Evolutionary conservation across 2,888 invertebrate species (phyloP).

Genomic region (Lycaena phlaeas): DNA sequence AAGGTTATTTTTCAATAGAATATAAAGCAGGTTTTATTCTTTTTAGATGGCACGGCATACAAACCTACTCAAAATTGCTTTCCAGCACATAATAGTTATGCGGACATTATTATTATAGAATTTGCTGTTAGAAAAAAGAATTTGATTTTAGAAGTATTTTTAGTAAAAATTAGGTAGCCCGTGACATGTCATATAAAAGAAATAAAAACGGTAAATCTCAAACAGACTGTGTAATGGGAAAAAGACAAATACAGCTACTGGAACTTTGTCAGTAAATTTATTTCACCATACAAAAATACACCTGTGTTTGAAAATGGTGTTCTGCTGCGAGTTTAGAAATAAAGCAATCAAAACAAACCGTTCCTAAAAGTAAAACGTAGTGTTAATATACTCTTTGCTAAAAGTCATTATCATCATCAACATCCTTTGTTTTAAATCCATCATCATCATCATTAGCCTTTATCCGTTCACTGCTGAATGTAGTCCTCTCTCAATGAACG

Average conservation of each 20-base stretch:
- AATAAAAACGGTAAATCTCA: background rate
- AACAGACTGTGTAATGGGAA: background rate
- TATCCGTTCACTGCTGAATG: no score
- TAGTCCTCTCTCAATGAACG: no score
- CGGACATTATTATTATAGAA: no score
- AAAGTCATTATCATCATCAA: no score
- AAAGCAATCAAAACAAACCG: background rate
- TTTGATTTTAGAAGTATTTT: no score
- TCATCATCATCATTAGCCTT: no score
- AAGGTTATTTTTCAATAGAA: constrained; percentile 63
- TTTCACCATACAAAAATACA: constrained; percentile 3
- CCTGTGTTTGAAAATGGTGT: constrained; percentile 4
- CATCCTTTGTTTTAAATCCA: no score
- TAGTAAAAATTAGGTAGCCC: no score
- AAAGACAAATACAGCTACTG: constrained; percentile 3
- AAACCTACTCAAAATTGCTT: constrained; percentile 24
- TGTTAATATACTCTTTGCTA: no score
- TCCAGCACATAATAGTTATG: background rate
- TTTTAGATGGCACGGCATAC: constrained; percentile 31
- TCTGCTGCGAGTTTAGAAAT: background rate
- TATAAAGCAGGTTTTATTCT: constrained; percentile 34
- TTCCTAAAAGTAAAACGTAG: no score
- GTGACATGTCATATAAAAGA: no score
- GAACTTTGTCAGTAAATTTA: constrained; percentile 6
- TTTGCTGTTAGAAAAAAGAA: background rate